Evolutionary conservation across 2,888 invertebrate genomes (phyloP).

Genomic region (Drosophila setosimentum): DNA sequence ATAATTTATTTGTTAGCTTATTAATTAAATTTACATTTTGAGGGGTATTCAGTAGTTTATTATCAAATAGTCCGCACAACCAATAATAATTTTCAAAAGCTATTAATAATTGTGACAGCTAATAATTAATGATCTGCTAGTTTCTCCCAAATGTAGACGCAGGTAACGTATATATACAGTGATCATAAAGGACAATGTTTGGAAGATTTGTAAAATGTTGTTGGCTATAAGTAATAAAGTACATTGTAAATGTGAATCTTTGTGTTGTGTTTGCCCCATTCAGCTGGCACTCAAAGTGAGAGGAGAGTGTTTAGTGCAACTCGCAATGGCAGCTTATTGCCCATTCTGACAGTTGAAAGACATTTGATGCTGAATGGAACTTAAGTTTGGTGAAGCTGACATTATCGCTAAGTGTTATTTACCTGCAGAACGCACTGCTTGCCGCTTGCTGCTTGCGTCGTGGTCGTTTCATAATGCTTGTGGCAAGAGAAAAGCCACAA

Average conservation of each 20-base stretch:
- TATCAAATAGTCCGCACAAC: neutral
- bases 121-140: neutral
- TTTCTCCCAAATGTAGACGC: neutral
- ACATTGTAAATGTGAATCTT: neutral
- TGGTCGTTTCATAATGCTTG: conserved; percentile 26
- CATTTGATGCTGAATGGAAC: conserved; percentile 53
- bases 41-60: neutral
- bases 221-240: neutral
- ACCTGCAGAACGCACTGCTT: conserved; percentile 29
- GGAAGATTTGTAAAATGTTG: neutral
- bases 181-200: neutral
- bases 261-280: conserved; percentile 1
- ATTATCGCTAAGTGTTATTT: conserved; percentile 64
- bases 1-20: too few relatives aligned
- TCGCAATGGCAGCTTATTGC: conserved; percentile 29
- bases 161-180: too few relatives aligned
- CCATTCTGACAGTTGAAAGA: conserved; percentile 46
- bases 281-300: conserved; percentile 5
- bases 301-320: conserved; percentile 26
- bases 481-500: neutral
- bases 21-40: too few relatives aligned
- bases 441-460: neutral
- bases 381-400: conserved; percentile 43
- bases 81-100: neutral
- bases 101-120: neutral